Percentiles rank a stretch among this genome's conserved stretches.
Evolutionary conservation across 2,888 invertebrate genomes (phyloP).

Genomic region (Orthosia incerta): DNA sequence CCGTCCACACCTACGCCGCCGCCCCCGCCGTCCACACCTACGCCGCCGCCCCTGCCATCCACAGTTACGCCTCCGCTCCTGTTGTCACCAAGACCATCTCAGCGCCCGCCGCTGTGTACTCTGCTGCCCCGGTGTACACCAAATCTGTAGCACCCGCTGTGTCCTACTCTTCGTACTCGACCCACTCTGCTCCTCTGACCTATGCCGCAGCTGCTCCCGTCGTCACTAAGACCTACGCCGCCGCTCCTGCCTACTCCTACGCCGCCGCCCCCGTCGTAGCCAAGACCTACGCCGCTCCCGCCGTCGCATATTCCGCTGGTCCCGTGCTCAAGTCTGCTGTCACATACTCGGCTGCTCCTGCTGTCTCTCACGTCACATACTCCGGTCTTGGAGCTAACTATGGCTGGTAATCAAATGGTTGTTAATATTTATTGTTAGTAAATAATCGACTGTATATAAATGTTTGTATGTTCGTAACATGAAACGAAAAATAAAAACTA

Average conservation of each 20-base stretch:
- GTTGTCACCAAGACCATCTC: constrained; percentile 67
- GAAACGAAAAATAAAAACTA: constrained; percentile 56
- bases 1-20: constrained; percentile 60
- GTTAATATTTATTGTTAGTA: constrained; percentile 62
- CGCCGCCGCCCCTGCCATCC: constrained; percentile 67
- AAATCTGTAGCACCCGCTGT: constrained; percentile 64
- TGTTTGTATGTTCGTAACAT: constrained; percentile 51
- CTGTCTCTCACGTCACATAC: constrained; percentile 92
- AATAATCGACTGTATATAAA: constrained; percentile 58
- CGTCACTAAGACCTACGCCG: constrained; percentile 88
- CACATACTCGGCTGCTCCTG: constrained; percentile 90
- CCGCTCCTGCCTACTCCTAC: constrained; percentile 67
- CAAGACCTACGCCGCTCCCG: constrained; percentile 72
- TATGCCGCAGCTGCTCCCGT: constrained; percentile 84
- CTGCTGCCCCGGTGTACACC: constrained; percentile 69
- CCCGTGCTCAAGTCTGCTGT: constrained; percentile 75
- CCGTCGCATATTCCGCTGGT: constrained; percentile 76
- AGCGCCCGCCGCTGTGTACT: constrained; percentile 68
- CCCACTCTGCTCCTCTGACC: constrained; percentile 74
- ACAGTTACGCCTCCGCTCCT: constrained; percentile 63
- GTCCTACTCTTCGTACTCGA: constrained; percentile 81
- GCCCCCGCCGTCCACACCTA: constrained; percentile 55
- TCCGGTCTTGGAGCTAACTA: constrained; percentile 90
- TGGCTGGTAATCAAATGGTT: constrained; percentile 80
- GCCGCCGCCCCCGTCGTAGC: constrained; percentile 69